These are phyloP conservation scores for Eupelmus urozonus DNA, from an alignment of 2,888 invertebrate genomes.

Conservation along the genomic window DNA sequence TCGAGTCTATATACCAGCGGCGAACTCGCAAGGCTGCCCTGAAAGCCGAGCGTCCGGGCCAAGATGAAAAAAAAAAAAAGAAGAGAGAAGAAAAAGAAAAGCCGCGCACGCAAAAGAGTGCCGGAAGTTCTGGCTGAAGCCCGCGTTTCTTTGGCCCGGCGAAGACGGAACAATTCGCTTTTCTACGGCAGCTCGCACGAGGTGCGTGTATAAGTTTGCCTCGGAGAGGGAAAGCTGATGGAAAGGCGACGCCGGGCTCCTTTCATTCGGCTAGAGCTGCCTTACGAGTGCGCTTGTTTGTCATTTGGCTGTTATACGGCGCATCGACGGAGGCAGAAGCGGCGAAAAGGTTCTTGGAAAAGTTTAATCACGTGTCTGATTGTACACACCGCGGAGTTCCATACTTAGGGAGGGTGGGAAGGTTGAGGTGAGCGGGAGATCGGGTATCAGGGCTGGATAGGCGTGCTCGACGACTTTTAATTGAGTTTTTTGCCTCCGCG, in stretches of 20 bases:
- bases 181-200: slow-evolving; percentile 3
- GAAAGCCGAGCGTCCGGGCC: slow-evolving; percentile 19
- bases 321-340: slow-evolving; percentile 6
- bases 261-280: too few species aligned
- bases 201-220: slow-evolving; percentile 24
- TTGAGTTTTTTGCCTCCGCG: slow-evolving; percentile 26
- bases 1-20: slow-evolving; percentile 11
- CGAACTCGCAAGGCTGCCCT: slow-evolving; percentile 39
- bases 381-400: slow-evolving; percentile 10
- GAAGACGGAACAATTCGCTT: slow-evolving; percentile 20
- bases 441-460: slow-evolving; percentile 15
- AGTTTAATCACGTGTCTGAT: slow-evolving; percentile 54
- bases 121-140: slow-evolving; percentile 43
- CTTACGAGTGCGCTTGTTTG: slow-evolving; percentile 12
- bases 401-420: slow-evolving; percentile 10
- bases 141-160: slow-evolving; percentile 12
- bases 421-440: slow-evolving; percentile 5
- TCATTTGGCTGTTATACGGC: slow-evolving; percentile 24
- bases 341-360: slow-evolving; percentile 21
- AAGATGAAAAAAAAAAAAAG: neutral
- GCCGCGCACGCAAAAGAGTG: neutral
- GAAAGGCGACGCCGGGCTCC: neutral
- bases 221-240: neutral
- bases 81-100: slow-evolving; percentile 1
- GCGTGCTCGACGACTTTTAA: slow-evolving; percentile 37